phyloP scores from a whole-genome alignment of 2,113 vertebrate species.

The Recurvirostra avosetta region DNA sequence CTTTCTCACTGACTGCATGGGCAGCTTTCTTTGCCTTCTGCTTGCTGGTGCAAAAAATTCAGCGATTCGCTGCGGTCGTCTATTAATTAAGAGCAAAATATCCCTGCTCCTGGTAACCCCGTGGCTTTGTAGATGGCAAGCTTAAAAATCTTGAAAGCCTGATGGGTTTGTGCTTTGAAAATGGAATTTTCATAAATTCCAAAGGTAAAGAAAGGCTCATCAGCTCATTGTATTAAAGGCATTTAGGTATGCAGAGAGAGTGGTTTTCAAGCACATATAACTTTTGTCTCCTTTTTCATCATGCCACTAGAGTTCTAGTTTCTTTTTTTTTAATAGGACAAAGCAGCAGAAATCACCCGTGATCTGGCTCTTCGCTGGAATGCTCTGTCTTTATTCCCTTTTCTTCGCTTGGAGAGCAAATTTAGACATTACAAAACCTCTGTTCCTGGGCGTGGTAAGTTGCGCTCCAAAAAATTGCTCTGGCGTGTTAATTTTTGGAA shows the following conservation, averaged over 20 bases:
- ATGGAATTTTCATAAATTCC: not conserved
- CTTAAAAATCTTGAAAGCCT: not conserved
- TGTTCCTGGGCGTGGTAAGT: conserved; percentile 94
- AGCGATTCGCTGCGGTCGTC: not conserved
- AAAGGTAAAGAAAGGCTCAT: not conserved
- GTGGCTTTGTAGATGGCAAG: not conserved
- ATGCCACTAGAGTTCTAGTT: accelerated
- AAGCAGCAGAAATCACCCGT: conserved; percentile 69
- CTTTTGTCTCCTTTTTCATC: not conserved
- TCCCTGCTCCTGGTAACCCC: not conserved
- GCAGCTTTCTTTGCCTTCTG: not conserved
- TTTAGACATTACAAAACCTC: conserved; percentile 89
- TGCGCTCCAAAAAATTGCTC: not conserved
- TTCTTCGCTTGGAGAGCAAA: conserved; percentile 98
- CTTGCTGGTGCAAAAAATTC: not conserved
- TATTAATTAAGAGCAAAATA: not conserved
- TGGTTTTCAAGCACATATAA: accelerated
- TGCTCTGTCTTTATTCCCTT: conserved; percentile 88
- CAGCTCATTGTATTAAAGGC: not conserved
- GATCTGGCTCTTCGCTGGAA: conserved; percentile 82
- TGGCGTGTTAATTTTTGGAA: not conserved
- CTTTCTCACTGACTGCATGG: not conserved
- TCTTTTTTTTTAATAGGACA: conserved; percentile 31
- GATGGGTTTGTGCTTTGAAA: not conserved
- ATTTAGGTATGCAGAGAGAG: not conserved